Evolutionary conservation across 2,888 invertebrate species (phyloP).

Genomic region (Eugnorisma glareosa): DNA sequence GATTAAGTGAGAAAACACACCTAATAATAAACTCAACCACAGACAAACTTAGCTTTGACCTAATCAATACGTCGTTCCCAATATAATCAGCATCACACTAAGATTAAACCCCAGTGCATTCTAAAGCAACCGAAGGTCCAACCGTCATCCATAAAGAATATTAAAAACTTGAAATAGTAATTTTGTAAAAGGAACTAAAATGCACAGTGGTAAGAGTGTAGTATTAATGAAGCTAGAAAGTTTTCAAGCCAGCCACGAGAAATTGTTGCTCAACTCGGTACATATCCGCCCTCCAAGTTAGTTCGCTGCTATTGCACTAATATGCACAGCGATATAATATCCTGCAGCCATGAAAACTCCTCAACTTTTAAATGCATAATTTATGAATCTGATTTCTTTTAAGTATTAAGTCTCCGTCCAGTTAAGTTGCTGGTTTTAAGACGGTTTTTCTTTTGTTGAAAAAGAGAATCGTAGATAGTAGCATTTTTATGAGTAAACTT

Average conservation of each 20-base stretch:
- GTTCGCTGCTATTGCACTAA: slow-evolving; percentile 57
- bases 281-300: slow-evolving; percentile 68
- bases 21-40: slow-evolving; percentile 13
- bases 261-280: slow-evolving; percentile 70
- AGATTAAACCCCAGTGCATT: slow-evolving; percentile 2
- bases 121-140: background rate
- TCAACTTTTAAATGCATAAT: slow-evolving; percentile 58
- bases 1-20: background rate
- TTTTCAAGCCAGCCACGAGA: slow-evolving; percentile 69
- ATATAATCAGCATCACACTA: background rate
- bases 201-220: slow-evolving; percentile 54
- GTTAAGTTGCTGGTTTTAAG: slow-evolving; percentile 11
- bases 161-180: slow-evolving; percentile 41
- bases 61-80: slow-evolving; percentile 21
- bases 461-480: slow-evolving; percentile 2
- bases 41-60: background rate
- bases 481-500: slow-evolving; percentile 16
- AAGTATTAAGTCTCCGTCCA: slow-evolving; percentile 18
- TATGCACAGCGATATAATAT: slow-evolving; percentile 57
- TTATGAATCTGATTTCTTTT: slow-evolving; percentile 43
- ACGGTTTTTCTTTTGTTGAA: slow-evolving; percentile 3
- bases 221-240: slow-evolving; percentile 71
- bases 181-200: slow-evolving; percentile 57
- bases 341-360: slow-evolving; percentile 44
- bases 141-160: slow-evolving; percentile 29